Conservation (phyloP, 2,888 invertebrate genomes). For the Dynastes hyllus region DNA sequence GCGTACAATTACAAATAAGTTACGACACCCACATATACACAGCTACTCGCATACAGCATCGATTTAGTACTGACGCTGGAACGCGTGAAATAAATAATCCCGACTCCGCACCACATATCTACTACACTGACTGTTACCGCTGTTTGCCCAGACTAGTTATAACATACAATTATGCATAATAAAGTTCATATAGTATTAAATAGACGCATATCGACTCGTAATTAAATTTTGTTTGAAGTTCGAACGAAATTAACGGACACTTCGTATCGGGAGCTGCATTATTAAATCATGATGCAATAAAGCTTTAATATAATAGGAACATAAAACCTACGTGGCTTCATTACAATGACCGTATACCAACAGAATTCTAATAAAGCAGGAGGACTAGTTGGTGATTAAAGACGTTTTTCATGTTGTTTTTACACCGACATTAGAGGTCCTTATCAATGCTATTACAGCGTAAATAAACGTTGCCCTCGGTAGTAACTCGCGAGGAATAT, state of each 20-base stretch:
- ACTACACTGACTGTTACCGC: too few species aligned
- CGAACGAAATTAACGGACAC: neutral
- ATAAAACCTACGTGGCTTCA: constrained; percentile 22
- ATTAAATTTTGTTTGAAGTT: neutral
- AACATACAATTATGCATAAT: neutral
- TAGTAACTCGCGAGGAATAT: constrained; percentile 19
- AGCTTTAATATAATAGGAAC: constrained; percentile 21
- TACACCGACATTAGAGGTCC: constrained; percentile 21
- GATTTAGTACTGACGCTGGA: too few species aligned
- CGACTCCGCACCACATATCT: too few species aligned
- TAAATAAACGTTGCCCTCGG: constrained; percentile 35
- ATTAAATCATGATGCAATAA: constrained; percentile 26
- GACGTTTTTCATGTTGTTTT: constrained; percentile 13
- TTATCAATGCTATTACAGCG: constrained; percentile 39
- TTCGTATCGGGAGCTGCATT: neutral
- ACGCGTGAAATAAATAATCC: too few species aligned
- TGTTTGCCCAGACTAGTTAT: too few species aligned
- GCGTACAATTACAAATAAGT: too few species aligned
- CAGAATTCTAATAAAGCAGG: constrained; percentile 19
- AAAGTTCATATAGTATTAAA: neutral
- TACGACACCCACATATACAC: too few species aligned
- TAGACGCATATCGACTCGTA: neutral
- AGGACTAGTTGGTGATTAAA: constrained; percentile 13
- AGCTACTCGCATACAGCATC: too few species aligned
- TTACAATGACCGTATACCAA: constrained; percentile 21